Percentiles rank a stretch among this genome's conserved stretches.
Conservation (phyloP, 2,113 vertebrate genomes). For the Melanerpes formicivorus region DNA sequence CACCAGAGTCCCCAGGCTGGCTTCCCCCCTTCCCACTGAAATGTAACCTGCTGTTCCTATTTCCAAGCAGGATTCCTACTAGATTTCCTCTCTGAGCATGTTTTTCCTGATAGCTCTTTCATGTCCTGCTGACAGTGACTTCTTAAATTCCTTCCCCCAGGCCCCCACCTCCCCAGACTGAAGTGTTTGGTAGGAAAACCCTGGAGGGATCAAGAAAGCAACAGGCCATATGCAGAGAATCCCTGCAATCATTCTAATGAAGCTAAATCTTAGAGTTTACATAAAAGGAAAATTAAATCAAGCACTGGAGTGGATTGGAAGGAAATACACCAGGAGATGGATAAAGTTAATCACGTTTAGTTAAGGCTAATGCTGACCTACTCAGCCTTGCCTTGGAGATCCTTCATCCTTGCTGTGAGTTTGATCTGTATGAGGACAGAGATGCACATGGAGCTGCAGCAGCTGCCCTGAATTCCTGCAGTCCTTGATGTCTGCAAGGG, state of each 20-base stretch:
- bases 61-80: not conserved
- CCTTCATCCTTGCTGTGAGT: not conserved
- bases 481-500: not conserved
- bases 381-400: constrained; percentile 31
- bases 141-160: not conserved
- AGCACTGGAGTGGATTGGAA: constrained; percentile 61
- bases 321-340: constrained; percentile 59
- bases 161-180: not conserved
- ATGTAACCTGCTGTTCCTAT: not conserved
- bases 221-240: constrained; percentile 33
- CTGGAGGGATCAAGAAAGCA: constrained; percentile 26
- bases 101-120: not conserved
- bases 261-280: constrained; percentile 61
- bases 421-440: not conserved
- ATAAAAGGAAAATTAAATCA: constrained; percentile 73
- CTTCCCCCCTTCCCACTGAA: not conserved
- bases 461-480: not conserved
- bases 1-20: too few species aligned
- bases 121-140: not conserved
- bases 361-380: constrained; percentile 55
- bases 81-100: not conserved
- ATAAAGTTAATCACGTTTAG: constrained; percentile 65
- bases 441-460: rapidly evolving
- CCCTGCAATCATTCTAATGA: constrained; percentile 54
- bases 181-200: constrained; percentile 25